Evolutionary conservation across 30 jellyfish, hydroid and myxozoan genomes (phyloP), one percentile per base, ranked within the genome.

Genomic region (Aurelia coerulea): DNA sequence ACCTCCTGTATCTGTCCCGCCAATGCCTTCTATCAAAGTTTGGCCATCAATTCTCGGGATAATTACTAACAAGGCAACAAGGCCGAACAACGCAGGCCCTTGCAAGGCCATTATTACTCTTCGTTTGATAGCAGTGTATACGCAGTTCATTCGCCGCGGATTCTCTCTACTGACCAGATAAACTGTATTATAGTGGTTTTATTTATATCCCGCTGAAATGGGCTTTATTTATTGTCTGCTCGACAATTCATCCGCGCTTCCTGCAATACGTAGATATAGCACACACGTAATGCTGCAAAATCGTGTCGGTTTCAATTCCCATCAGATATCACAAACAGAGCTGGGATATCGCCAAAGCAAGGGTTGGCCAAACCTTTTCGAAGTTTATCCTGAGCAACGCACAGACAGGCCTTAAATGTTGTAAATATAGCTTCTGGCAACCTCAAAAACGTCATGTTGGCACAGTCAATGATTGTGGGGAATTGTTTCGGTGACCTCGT

Each of bases 201-300:
- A 17, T 60, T 60, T 60, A 60, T 60, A 60, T 60, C 70, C 70
- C 70, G 70, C 70, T 60, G 70, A 60, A 60, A 35, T 46, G 68
- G 62, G 88, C 33, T 65, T 78, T 78, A 64, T 65, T 78, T 62
- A 64, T 78, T 78, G 88, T 78, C 75, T 63, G n/a, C 16, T 19
- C 78, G 68, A 59, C 78, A 34, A 78, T 62, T 66, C 77, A 78
- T 59, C 35, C 73, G 51, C 78, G 69, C 62, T 78, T 78, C 78
- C 88, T 78, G 88, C 70, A 60, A 60, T 23, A 60, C 14, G 56
- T 46, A 46, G 56, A 46, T 46, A 46, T 46, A 46, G 56, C 56
- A 46, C 1, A 46, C 56, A 46, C 56, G 56, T 46, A 46, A 46
- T 46, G 56, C 56, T 46, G 56, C 56, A 46, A 46, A 46, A 46